Conservation (phyloP, 2,113 vertebrate species). For the Cinclus cinclus region DNA sequence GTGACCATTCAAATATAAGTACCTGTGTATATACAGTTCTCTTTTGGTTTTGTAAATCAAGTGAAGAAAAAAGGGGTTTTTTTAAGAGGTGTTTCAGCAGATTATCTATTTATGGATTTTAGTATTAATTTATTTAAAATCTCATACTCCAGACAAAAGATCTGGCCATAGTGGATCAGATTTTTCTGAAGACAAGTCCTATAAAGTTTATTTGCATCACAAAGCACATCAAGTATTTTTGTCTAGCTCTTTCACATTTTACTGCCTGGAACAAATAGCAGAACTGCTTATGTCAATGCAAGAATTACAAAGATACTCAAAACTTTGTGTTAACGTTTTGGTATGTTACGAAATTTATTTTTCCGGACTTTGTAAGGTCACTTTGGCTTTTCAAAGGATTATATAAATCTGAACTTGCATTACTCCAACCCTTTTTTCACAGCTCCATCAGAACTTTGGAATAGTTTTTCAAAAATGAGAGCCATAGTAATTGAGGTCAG, state of each 20-base stretch:
- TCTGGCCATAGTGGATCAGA: background rate
- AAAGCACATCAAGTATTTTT: background rate
- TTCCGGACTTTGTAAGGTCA: background rate
- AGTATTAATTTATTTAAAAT: background rate
- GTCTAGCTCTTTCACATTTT: background rate
- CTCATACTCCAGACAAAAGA: background rate
- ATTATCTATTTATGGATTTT: background rate
- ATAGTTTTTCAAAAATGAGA: slow-evolving; percentile 24
- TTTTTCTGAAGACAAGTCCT: background rate
- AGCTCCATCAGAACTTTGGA: background rate
- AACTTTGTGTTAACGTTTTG: background rate
- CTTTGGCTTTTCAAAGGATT: slow-evolving; percentile 8
- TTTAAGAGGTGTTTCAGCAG: background rate
- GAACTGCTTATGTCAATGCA: background rate
- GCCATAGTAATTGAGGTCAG: slow-evolving; percentile 59
- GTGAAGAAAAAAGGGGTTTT: background rate
- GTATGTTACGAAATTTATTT: background rate
- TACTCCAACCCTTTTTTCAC: background rate
- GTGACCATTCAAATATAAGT: background rate
- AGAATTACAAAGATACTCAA: background rate
- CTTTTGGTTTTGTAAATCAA: background rate
- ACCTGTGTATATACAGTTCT: background rate
- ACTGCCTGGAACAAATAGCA: background rate
- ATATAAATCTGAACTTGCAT: slow-evolving; percentile 23
- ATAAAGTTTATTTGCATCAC: background rate